Base-by-base conservation (phyloP, 2,113 vertebrate genomes). In the Mesoclemmys tuberculata region DNA sequence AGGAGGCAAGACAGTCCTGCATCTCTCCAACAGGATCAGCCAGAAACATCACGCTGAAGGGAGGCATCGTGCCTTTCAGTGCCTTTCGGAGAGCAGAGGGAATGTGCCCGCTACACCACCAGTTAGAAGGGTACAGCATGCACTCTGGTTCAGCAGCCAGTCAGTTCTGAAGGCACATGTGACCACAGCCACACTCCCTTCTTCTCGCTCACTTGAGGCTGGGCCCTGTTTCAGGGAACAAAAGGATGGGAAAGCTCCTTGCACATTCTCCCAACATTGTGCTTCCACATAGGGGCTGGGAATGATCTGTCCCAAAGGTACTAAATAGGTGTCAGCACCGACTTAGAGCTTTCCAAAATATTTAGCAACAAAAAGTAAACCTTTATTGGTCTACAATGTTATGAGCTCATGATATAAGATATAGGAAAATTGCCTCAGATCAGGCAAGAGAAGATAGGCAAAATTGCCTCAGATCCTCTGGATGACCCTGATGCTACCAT, bases 81-180 rank as follows among this genome's bases (percentile, higher is more conserved):
- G 1, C 14, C 10, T 22, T 11, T 31, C 35, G 0, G 0, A 58
- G 51, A n/a, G 31, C 0, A 0, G 48, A 54, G 19, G 80, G 54
- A 77, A 78, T 1, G 19, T 61, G 9, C 5, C 2, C 64, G 8
- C 9, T 75, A 18, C 48, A 14, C 38, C 16, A 41, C 3, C 27
- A 38, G 10, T 24, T 26, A n/a, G 24, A 58, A 81, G 54, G 31
- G 5, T 0, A 14, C 29, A n/a, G 58, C 35, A n/a, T 19, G 64
- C 77, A 6, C 71, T 18, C 4, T 8, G 2, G 10, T 24, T 44
- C 8, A 13, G n/a, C 5, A 13, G 1, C 5, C 10, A 19, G 6
- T 1, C 24, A 31, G 16, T 51, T 49, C 68, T 16, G 77, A 58
- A 78, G 21, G 56, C 27, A 58, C 9, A 29, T 44, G 38, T 44